A percentile compares a stretch with the other conserved stretches of the same genome.
These are phyloP conservation scores for Tetragonisca angustula DNA, from an alignment of 2,888 invertebrate genomes.

Conservation along the genomic window DNA sequence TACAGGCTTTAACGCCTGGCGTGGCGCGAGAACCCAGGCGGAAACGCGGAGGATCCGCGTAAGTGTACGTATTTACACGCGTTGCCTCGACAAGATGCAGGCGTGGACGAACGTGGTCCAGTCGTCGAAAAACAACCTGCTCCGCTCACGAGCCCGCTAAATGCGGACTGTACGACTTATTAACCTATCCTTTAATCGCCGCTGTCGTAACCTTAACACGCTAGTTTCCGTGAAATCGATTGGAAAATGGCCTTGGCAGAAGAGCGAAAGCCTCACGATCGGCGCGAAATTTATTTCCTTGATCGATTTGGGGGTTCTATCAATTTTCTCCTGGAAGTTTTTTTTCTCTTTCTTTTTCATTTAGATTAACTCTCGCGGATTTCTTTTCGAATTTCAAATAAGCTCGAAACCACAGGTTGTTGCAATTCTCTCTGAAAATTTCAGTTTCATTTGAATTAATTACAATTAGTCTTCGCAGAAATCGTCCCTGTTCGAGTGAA, in stretches of 20 bases:
- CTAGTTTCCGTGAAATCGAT: neutral
- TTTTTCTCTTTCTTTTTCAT: too few relatives aligned
- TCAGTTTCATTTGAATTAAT: neutral
- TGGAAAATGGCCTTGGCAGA: too few relatives aligned
- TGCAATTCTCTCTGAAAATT: neutral
- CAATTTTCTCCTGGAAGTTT: too few relatives aligned
- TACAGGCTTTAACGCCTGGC: constrained; percentile 62
- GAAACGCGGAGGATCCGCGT: constrained; percentile 30
- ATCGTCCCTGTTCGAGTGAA: neutral
- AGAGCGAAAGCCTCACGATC: too few relatives aligned
- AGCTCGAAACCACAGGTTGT: neutral
- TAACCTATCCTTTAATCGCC: constrained; percentile 40
- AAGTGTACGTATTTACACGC: constrained; percentile 19
- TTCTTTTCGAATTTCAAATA: neutral
- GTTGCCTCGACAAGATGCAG: constrained; percentile 7
- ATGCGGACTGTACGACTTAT: constrained; percentile 7
- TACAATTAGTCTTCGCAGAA: neutral
- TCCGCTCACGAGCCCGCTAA: neutral
- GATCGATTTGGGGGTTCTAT: too few relatives aligned
- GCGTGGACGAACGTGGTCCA: neutral
- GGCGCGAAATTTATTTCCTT: neutral
- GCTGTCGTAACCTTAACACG: neutral
- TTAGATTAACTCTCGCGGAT: neutral
- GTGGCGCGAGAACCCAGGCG: constrained; percentile 56
- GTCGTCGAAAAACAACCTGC: neutral